Conservation (phyloP, 2,113 vertebrate genomes). For the Sialia sialis region DNA sequence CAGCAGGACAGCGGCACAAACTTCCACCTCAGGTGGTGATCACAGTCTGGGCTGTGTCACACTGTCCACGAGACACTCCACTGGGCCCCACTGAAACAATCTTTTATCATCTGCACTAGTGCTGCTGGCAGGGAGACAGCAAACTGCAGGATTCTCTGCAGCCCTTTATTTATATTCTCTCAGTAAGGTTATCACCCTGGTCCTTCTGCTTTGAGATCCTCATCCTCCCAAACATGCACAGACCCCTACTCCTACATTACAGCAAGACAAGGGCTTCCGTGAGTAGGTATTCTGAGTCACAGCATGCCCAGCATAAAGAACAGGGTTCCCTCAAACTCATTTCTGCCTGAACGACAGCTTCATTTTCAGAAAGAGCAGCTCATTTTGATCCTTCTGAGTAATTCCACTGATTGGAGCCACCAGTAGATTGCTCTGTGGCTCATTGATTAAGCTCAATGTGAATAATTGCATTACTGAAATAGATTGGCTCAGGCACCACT, state of each 20-base stretch:
- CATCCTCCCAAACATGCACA: background rate
- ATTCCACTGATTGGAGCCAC: slow-evolving; percentile 32
- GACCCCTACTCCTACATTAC: background rate
- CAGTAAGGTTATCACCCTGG: background rate
- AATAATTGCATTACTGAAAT: slow-evolving; percentile 9
- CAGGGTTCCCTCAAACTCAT: background rate
- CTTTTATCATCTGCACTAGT: background rate
- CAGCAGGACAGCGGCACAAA: background rate
- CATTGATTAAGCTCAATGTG: background rate
- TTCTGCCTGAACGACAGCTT: background rate
- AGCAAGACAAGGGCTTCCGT: background rate
- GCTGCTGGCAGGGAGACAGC: background rate
- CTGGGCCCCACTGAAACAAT: background rate
- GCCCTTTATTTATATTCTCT: background rate
- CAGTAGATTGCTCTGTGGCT: background rate
- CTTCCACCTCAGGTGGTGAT: rapidly evolving
- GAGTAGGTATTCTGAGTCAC: background rate
- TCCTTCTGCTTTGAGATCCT: background rate
- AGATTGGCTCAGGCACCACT: background rate
- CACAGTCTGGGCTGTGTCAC: background rate
- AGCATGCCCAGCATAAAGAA: background rate
- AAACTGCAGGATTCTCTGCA: background rate
- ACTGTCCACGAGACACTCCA: background rate
- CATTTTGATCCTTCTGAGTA: slow-evolving; percentile 4
- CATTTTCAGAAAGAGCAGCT: slow-evolving; percentile 7